Conservation (phyloP, 2,888 invertebrate species). For the Ecliptopera silaceata region DNA sequence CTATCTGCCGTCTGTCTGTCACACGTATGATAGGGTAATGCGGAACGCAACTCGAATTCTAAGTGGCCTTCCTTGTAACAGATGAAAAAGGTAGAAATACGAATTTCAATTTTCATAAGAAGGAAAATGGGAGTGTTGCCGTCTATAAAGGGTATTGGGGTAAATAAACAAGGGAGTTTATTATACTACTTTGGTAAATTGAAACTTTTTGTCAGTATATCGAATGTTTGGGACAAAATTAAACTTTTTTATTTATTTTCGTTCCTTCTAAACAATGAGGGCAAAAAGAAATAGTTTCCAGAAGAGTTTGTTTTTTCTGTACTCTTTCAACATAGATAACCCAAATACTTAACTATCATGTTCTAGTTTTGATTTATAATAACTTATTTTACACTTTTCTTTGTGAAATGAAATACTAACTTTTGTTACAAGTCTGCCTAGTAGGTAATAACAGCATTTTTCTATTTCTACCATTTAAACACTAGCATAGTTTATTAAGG, state of each 20-base stretch:
- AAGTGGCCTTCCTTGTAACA: constrained; percentile 48
- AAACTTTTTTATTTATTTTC: neutral
- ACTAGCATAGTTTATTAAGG: constrained; percentile 20
- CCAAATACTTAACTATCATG: no score
- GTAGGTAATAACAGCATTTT: no score
- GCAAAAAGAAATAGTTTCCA: no score
- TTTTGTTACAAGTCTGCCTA: no score
- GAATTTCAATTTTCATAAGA: constrained; percentile 30
- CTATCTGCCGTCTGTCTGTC: constrained; percentile 68
- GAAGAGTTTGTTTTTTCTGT: no score
- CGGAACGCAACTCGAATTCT: constrained; percentile 59
- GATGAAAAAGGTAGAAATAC: constrained; percentile 27
- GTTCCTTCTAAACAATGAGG: no score
- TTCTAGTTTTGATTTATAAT: no score
- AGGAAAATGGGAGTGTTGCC: constrained; percentile 22
- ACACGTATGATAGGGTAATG: constrained; percentile 72
- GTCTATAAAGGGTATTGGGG: constrained; percentile 24
- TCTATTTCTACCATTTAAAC: no score
- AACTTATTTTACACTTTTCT: no score
- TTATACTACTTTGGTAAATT: constrained; percentile 24
- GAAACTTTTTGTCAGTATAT: constrained; percentile 21
- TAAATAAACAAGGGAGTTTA: constrained; percentile 24
- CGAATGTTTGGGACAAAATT: constrained; percentile 2
- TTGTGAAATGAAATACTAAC: no score
- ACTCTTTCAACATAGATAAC: no score